Conservation (phyloP, 2,888 invertebrate genomes). For the Trissolcus brochymenae region DNA sequence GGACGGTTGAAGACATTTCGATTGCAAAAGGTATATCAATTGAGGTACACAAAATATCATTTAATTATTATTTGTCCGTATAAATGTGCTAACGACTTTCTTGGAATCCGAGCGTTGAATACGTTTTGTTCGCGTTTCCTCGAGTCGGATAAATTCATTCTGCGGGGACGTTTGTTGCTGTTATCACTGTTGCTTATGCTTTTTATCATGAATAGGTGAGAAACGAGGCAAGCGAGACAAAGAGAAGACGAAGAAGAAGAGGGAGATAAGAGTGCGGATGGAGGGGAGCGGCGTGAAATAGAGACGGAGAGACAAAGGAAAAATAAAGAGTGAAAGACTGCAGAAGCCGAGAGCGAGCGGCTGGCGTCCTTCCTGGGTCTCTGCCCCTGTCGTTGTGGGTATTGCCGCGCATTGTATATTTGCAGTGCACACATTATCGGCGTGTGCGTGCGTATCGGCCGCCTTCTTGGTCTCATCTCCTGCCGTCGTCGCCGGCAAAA, state of each 20-base stretch:
- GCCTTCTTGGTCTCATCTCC: slow-evolving; percentile 49
- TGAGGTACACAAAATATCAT: no score
- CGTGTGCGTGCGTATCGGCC: slow-evolving; percentile 58
- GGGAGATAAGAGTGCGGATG: neutral
- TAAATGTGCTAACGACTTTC: no score
- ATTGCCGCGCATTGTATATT: slow-evolving; percentile 70
- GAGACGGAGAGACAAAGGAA: slow-evolving; percentile 29
- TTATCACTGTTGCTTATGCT: neutral
- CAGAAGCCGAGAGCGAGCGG: slow-evolving; percentile 58
- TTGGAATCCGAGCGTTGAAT: no score
- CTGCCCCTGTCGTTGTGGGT: slow-evolving; percentile 70
- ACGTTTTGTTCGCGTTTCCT: no score
- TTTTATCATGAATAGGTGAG: slow-evolving; percentile 7
- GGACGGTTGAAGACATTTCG: no score
- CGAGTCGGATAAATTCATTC: no score
- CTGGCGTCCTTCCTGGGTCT: slow-evolving; percentile 76
- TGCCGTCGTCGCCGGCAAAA: slow-evolving; percentile 69
- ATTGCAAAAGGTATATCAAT: no score
- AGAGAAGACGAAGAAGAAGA: neutral
- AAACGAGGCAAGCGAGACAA: slow-evolving; percentile 8
- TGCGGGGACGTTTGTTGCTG: no score
- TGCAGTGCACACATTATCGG: slow-evolving; percentile 70
- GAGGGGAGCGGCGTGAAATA: slow-evolving; percentile 17
- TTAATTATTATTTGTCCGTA: no score
- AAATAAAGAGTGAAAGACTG: slow-evolving; percentile 43